phyloP scores from a whole-genome alignment of 2,113 vertebrate genomes.

The Sclerurus mexicanus region DNA sequence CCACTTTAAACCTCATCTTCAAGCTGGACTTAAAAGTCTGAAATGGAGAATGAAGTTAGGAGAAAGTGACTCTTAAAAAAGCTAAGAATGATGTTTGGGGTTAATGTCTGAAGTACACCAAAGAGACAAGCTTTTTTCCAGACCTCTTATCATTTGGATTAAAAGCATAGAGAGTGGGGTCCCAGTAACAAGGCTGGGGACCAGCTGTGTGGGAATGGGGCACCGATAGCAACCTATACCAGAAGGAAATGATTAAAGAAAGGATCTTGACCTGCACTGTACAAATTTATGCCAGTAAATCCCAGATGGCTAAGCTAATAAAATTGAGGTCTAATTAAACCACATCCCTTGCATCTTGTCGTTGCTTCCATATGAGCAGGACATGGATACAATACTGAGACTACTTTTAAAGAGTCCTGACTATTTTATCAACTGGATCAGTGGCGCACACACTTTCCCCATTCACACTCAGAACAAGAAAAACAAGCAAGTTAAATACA shows the following conservation, averaged over 20 bases:
- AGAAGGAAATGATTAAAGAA: constrained; percentile 58
- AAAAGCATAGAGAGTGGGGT: background rate
- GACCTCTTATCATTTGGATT: background rate
- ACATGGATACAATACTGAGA: background rate
- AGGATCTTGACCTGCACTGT: constrained; percentile 56
- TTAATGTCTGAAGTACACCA: background rate
- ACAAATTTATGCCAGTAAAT: constrained; percentile 62
- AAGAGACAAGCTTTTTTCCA: background rate
- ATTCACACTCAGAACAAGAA: background rate
- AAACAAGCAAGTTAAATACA: background rate
- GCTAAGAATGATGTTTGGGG: background rate
- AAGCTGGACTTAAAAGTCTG: background rate
- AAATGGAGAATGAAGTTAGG: background rate
- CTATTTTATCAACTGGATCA: background rate
- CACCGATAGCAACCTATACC: background rate
- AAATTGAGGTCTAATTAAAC: constrained; percentile 61
- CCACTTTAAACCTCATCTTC: background rate
- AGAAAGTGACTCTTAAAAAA: constrained; percentile 40
- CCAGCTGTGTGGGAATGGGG: constrained; percentile 39
- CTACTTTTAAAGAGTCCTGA: background rate
- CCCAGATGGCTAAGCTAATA: constrained; percentile 59
- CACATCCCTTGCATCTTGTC: constrained; percentile 57
- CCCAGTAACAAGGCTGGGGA: background rate
- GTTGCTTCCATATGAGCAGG: constrained; percentile 23
- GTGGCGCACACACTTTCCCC: background rate